Percentiles rank a stretch among this genome's conserved stretches.
Evolutionary conservation across 2,113 vertebrate species (phyloP).

Genomic region (Melanerpes formicivorus): DNA sequence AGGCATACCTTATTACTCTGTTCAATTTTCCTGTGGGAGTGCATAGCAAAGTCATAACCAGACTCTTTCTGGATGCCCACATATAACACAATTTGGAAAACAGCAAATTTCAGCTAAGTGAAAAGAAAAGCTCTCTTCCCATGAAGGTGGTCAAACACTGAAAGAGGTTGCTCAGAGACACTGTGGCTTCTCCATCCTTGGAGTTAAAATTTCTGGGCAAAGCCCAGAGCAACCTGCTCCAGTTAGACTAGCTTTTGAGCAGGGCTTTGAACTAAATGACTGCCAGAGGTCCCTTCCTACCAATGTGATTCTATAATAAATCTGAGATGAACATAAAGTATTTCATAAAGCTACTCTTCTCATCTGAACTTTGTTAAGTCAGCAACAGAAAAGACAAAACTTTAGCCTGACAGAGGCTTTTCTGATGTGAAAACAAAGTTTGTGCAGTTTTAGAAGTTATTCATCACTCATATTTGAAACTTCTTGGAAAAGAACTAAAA

Average conservation of each 20-base stretch:
- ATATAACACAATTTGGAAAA: not conserved
- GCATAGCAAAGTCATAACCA: rapidly evolving
- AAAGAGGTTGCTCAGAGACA: not conserved
- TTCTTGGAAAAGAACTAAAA: not conserved
- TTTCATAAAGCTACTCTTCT: not conserved
- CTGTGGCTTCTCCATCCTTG: not conserved
- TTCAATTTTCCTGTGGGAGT: not conserved
- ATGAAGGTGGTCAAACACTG: not conserved
- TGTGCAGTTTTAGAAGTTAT: not conserved
- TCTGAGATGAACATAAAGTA: not conserved
- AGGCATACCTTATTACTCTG: not conserved
- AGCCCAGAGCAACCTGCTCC: not conserved
- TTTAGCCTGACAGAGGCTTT: not conserved
- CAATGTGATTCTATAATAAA: not conserved
- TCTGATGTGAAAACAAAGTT: not conserved
- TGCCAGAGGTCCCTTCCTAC: not conserved
- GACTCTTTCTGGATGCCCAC: not conserved
- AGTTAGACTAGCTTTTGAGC: not conserved
- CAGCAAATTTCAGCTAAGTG: not conserved
- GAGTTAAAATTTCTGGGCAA: not conserved
- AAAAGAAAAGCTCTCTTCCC: not conserved
- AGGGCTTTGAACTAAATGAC: not conserved
- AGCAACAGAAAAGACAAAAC: not conserved
- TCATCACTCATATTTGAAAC: not conserved
- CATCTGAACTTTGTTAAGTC: not conserved